Base-by-base conservation (phyloP, 2,888 invertebrate species). In the Ditula angustiorana region DNA sequence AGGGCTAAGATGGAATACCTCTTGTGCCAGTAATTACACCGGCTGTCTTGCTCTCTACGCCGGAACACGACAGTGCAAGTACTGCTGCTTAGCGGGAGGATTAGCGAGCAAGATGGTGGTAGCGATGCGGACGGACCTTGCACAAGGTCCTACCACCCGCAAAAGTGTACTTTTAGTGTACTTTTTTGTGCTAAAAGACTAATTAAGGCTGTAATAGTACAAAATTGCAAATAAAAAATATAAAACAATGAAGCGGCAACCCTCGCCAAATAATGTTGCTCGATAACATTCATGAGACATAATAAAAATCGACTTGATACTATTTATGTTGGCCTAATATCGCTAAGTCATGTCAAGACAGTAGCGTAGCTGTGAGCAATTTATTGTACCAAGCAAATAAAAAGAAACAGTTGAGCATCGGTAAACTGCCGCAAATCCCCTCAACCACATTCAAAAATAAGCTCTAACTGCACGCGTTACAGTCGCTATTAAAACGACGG, bases 311-410 rank as follows among this genome's bases (percentile, higher is more conserved):
- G 80, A 81, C 81, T 73, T 70, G 67, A 70, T 67, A 73, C 75
- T 82, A 79, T 83, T 82, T 81, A 86, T 79, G 76, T 52, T 79
- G 71, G 73, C 74, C 79, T 86, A 81, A 86, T 84, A 82, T 76
- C 74, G 73, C 76, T 69, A 75, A 83, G 79, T 82, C 82, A 80
- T 80, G 81, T 82, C 79, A 81, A 86, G 81, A 83, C 81, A 83
- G 81, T 83, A 80, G 76, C 80, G 79, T 83, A 82, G 75, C 80
- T 77, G 76, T 83, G 75, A 85, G 79, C 80, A 82, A 86, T 90
- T 90, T 89, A 90, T 90, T 88, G 85, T 87, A 83, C 83, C 79
- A 80, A 82, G 83, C 81, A 83, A 85, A 85, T 87, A 88, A 88
- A 90, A 90, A 86, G 85, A 83, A 83, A 78, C 81, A 64, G 70